Evolutionary conservation across 2,888 invertebrate genomes (phyloP), one percentile per base, ranked within the genome.

Genomic region (Athalia circularis): DNA sequence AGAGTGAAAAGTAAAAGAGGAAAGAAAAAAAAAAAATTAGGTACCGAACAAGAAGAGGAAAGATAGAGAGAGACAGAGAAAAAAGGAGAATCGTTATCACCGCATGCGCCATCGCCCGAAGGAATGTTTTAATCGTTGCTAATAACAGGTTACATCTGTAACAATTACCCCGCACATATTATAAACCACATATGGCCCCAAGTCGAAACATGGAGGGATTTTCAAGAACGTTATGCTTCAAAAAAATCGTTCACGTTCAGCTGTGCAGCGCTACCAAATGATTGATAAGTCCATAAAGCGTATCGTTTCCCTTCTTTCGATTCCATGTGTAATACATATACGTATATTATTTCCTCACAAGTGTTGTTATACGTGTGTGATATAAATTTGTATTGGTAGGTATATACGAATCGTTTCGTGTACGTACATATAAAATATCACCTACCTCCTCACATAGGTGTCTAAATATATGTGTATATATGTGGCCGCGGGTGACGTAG

Each of bases 231-330:
- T 59, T 59, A 72, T 47, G 75, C 62, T 62, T 15, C 75, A 11
- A 61, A 29, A 64, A 61, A 50, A 1, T 62, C 50, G 75, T 52
- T 48, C 59, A 45, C 3, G 62, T 13, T 11, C n/a, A 3, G 29
- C 15, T 8, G 11, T 57, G 72, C 68, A 68, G 79, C 29, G 87
- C 89, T 88, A 88, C 88, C 87, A 87, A 87, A 87, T 90, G 90
- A 90, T 90, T 89, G 89, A 89, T 90, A 90, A 89, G 90, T 90
- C 90, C 90, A 89, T 89, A 90, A 90, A 89, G 83, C 83, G 29
- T 29, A 84, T 82, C 79, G 83, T 75, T 75, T 85, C 82, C 81
- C 82, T 81, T 83, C 83, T 82, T 83, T 82, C 29, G 29, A 29
- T 29, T 29, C 29, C 29, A 29, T 29, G 29, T 29, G 29, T 29